phyloP scores from a whole-genome alignment of 2,888 invertebrate genomes.

The Chymomyza amoena region DNA sequence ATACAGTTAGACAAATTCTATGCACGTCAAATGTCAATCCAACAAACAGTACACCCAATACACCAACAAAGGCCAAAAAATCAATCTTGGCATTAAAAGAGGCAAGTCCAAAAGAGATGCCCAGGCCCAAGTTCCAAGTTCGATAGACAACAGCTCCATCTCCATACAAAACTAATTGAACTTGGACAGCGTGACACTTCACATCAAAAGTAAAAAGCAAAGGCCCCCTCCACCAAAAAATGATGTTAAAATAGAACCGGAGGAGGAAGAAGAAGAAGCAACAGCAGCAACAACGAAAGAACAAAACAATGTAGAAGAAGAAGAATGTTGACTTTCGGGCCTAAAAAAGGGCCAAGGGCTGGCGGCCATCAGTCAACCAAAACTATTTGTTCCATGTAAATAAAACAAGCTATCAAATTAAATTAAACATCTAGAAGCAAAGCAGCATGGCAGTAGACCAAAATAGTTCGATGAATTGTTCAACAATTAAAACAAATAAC shows the following conservation, averaged over 20 bases:
- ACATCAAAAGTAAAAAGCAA: conserved; percentile 31
- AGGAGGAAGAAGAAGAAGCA: conserved; percentile 15
- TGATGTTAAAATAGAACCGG: background rate
- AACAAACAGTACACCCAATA: conserved; percentile 31
- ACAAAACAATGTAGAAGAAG: conserved; percentile 13
- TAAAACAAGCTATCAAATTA: conserved; percentile 69
- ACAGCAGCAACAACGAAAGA: conserved; percentile 4
- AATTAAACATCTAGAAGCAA: conserved; percentile 60
- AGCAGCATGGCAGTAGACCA: conserved; percentile 46
- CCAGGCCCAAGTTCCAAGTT: conserved; percentile 43
- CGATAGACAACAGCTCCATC: conserved; percentile 26
- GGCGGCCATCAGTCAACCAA: conserved; percentile 51
- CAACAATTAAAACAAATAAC: conserved; percentile 9
- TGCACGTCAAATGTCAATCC: conserved; percentile 73
- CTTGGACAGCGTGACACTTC: conserved; percentile 74
- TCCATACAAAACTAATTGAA: conserved; percentile 73
- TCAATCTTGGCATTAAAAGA: conserved; percentile 67
- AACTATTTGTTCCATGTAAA: conserved; percentile 66
- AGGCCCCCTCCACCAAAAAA: conserved; percentile 1
- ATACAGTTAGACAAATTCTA: conserved; percentile 72
- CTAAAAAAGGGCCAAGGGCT: conserved; percentile 15
- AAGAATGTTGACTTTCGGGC: too few relatives aligned
- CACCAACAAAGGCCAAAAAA: conserved; percentile 47
- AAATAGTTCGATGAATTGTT: conserved; percentile 21
- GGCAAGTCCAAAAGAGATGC: conserved; percentile 22